Evolutionary conservation across 2,113 vertebrate species (phyloP), one percentile per base, ranked within the genome.

Genomic region (Stegastes partitus): DNA sequence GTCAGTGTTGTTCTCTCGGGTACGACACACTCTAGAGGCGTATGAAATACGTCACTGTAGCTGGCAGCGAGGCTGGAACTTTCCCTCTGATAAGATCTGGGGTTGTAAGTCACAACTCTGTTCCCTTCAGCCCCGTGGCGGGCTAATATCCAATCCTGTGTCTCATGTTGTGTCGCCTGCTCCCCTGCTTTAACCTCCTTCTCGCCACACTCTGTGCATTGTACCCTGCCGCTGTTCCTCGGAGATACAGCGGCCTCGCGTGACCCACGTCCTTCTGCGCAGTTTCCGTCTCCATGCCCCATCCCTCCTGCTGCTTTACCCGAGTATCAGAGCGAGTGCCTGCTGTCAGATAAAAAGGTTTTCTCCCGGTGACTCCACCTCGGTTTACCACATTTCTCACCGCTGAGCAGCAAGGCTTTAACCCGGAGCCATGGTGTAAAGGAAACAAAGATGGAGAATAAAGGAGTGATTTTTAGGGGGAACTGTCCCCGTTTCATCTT

Each of bases 261-360:
- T 75, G 86, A 86, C 77, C 79, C 72, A 1, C 8, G 23, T 34
- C 11, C 37, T 37, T 55, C 49, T 74, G 68, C 15, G 1, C 57
- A 50, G 45, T 66, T 19, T 77, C 53, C 68, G 11, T 21, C 63
- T 69, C 21, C 54, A 3, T 59, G 45, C 68, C 50, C 54, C 54
- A 3, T 67, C 59, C 66, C 69, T 70, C 56, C 74, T 59, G 44
- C 80, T 80, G 74, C 39, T 70, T 61, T 47, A 65, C 47, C 63
- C 18, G 51, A 49, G 54, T 68, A 59, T 76, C 19, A 72, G 59
- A 74, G 63, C 11, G 10, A 49, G 22, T 45, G 11, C 75, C 76
- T 84, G 82, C 78, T 83, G 84, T 73, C 70, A 66, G 78, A 77
- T 70, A 75, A 80, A 87, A 89, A 80, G 49, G 18, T 47, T 81